Evolutionary conservation across 2,113 vertebrate species (phyloP).

Genomic region (Sebastes schlegelii): DNA sequence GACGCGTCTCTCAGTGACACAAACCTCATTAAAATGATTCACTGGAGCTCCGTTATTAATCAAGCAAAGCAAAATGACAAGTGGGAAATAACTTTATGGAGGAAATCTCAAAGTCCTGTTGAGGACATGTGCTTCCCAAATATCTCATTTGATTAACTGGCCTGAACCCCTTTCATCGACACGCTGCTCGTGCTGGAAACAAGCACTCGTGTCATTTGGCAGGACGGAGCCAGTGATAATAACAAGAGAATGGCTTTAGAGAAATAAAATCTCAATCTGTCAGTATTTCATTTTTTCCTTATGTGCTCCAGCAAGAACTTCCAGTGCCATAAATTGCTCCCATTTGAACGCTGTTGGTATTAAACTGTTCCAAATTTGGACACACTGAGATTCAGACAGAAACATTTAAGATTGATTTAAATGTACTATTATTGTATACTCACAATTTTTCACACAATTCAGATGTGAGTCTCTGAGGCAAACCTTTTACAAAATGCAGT

Average conservation of each 20-base stretch:
- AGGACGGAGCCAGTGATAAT: constrained; percentile 18
- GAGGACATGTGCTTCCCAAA: constrained; percentile 18
- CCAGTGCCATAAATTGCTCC: background rate
- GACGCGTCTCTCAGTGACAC: constrained; percentile 39
- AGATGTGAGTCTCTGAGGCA: background rate
- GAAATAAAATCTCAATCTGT: constrained; percentile 32
- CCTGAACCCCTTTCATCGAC: constrained; percentile 20
- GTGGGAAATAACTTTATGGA: constrained; percentile 54
- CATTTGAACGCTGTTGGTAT: background rate
- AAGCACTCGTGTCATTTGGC: constrained; percentile 27
- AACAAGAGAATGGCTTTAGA: background rate
- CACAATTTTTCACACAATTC: background rate
- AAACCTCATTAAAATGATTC: constrained; percentile 69
- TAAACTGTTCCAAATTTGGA: background rate
- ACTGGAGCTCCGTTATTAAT: constrained; percentile 54
- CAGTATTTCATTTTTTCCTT: background rate
- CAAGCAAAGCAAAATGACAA: constrained; percentile 55
- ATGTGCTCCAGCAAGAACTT: background rate
- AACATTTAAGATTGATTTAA: background rate
- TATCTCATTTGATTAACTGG: constrained; percentile 38
- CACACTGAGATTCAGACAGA: background rate
- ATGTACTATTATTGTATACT: background rate
- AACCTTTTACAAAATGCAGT: background rate
- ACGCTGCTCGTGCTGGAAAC: constrained; percentile 28
- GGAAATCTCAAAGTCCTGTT: constrained; percentile 36